phyloP scores from a whole-genome alignment of 2,113 vertebrate species.

The Terrapene triunguis region DNA sequence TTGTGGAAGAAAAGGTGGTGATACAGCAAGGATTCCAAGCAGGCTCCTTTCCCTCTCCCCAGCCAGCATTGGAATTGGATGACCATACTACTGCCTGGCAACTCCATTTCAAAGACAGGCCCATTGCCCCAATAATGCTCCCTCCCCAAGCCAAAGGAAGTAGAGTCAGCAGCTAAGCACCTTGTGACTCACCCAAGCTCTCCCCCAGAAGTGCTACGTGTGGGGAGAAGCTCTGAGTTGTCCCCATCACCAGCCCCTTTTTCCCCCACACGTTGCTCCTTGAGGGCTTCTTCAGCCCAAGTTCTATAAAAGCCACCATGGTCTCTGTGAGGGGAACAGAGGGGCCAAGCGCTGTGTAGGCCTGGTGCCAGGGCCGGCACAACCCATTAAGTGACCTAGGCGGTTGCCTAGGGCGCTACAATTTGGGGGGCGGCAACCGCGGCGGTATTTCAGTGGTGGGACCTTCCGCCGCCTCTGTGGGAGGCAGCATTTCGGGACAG shows the following conservation, averaged over 20 bases:
- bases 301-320: background rate
- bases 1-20: background rate
- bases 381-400: too few relatives aligned
- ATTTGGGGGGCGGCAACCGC: too few relatives aligned
- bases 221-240: background rate
- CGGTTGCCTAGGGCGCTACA: too few relatives aligned
- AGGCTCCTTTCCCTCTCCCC: background rate
- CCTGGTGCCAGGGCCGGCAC: too few relatives aligned
- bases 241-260: too few relatives aligned
- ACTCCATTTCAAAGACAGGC: background rate
- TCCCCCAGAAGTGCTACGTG: background rate
- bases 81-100: background rate
- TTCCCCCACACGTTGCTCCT: background rate
- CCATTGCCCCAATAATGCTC: too few relatives aligned
- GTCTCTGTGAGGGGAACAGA: background rate
- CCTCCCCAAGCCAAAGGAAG: background rate
- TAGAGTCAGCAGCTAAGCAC: background rate
- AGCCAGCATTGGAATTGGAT: background rate
- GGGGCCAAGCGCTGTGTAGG: background rate
- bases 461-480: too few relatives aligned
- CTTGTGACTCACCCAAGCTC: background rate
- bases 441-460: too few relatives aligned
- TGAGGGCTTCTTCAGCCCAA: background rate
- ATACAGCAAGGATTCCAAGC: background rate
- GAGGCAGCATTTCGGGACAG: too few relatives aligned